Evolutionary conservation across 2,888 invertebrate species (phyloP).

Genomic region (Teinopalpus imperialis): DNA sequence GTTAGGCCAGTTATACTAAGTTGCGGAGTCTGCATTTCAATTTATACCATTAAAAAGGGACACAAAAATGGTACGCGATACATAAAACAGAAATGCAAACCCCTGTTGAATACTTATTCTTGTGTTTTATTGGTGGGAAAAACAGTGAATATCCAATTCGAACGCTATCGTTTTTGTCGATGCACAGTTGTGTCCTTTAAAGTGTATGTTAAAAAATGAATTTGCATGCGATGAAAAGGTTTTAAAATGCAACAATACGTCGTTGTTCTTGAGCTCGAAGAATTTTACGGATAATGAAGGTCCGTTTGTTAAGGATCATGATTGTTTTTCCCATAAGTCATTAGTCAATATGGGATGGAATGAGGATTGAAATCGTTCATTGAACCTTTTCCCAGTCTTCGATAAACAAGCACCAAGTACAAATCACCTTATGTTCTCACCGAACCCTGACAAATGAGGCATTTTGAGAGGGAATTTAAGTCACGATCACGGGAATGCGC

Average conservation of each 20-base stretch:
- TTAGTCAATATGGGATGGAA: constrained; percentile 10
- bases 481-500: constrained; percentile 50
- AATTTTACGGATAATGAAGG: constrained; percentile 10
- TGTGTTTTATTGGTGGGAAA: constrained; percentile 4
- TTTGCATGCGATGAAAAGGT: constrained; percentile 18
- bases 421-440: constrained; percentile 48
- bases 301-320: constrained; percentile 7
- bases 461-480: constrained; percentile 52
- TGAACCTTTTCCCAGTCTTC: constrained; percentile 35
- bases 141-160: constrained; percentile 12
- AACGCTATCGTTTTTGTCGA: constrained; percentile 3
- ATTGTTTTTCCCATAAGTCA: constrained; percentile 3
- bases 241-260: background rate
- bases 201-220: constrained; percentile 8
- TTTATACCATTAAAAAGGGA: constrained; percentile 15
- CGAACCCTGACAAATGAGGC: constrained; percentile 73
- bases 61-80: constrained; percentile 13
- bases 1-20: constrained; percentile 2
- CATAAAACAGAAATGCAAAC: constrained; percentile 10
- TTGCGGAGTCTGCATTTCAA: constrained; percentile 9
- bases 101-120: constrained; percentile 12
- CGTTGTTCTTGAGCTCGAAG: constrained; percentile 6
- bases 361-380: constrained; percentile 17
- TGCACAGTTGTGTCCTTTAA: constrained; percentile 6
- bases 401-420: constrained; percentile 9